Base-by-base conservation (phyloP, 1,140 invertebrate genomes). In the Drosophila paulistorum region DNA sequence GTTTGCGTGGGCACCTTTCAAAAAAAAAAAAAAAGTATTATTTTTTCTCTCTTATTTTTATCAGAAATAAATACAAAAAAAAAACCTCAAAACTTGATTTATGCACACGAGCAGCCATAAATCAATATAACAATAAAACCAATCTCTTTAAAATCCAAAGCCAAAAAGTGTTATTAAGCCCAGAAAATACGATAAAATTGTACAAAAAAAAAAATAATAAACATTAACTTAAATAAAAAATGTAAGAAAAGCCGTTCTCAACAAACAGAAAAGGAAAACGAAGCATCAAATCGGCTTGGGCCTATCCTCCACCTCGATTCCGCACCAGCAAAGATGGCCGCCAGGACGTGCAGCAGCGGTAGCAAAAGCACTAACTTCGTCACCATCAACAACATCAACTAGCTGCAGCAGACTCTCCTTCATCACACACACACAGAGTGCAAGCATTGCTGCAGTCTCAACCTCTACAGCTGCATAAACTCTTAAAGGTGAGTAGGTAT, bases 1-100 rank as follows among this genome's bases (percentile, higher is more conserved):
- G 71, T 75, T 81, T 82, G 79, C 83, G 83, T 87, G 83, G 83
- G 75, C 48, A 76, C 66, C 83, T 86, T 87, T 86, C 79, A 68
- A 85, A 87, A 30, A 30, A 30, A 30, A 30, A 30, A 6, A 30
- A 30, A 77, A 67, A 59, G 13, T 35, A 10, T 51, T 77, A 10
- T 37, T 70, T 65, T 68, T 39, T 39, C 37, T 17, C 58, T 58
- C 45, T 59, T 41, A 61, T 63, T 67, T 73, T 45, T 55, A 62
- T 39, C 54, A 35, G 39, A 57, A 74, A 73, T 64, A 75, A 30
- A 30, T 30, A 26, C 23, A 59, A 63, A 61, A 60, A 60, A 77
- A 62, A 77, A 77, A 67, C 23, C 62, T 63, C 59, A 71, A 71
- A 77, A 71, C 75, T 77, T 77, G 74, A 77, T 77, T 77, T 77